phyloP scores from a whole-genome alignment of 2,888 invertebrate genomes.

The Kryphioiulus occultus region DNA sequence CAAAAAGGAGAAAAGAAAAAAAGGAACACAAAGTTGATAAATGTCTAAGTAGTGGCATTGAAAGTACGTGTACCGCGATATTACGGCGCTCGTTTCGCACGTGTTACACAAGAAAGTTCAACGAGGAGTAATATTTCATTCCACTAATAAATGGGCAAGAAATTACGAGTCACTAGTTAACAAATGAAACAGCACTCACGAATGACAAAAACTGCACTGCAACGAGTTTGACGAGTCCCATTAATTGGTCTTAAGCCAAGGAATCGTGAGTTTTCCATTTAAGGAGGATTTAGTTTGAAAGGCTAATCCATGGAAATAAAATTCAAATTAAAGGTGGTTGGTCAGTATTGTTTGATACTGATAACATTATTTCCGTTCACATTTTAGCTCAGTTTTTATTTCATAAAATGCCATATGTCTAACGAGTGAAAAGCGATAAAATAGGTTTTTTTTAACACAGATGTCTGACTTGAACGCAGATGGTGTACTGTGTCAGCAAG shows the following conservation, averaged over 20 bases:
- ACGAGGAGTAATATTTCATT: neutral
- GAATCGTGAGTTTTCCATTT: neutral
- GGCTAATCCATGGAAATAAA: neutral
- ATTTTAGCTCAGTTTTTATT: too few relatives aligned
- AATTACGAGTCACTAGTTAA: neutral
- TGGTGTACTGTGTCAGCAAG: too few relatives aligned
- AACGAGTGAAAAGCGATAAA: too few relatives aligned
- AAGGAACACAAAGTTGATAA: neutral
- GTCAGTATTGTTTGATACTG: too few relatives aligned
- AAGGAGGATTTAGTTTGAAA: neutral
- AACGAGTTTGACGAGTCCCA: neutral
- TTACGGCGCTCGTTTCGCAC: neutral
- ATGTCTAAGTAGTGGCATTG: constrained; percentile 6
- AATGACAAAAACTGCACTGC: neutral
- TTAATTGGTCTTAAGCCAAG: neutral
- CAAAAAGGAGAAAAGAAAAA: neutral
- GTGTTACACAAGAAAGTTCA: neutral
- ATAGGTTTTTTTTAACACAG: too few relatives aligned
- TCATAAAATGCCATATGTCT: too few relatives aligned
- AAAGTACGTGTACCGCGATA: neutral
- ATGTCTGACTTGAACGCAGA: too few relatives aligned
- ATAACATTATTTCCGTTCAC: too few relatives aligned
- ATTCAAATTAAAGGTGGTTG: neutral
- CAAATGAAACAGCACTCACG: neutral
- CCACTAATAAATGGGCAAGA: neutral